phyloP scores from a whole-genome alignment of 2,888 invertebrate genomes.

The Drosophila glabriapex region DNA sequence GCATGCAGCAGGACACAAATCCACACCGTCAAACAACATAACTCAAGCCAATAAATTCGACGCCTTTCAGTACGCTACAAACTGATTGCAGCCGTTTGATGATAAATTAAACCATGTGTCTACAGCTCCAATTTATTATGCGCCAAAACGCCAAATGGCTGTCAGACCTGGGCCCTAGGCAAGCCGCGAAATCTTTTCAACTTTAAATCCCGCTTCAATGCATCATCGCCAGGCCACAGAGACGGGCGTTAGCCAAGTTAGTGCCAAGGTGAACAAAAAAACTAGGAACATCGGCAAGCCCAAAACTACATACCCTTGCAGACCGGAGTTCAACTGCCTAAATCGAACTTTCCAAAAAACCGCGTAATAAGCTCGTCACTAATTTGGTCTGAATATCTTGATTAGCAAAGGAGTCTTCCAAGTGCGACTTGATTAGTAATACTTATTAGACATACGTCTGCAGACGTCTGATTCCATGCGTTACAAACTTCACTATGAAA shows the following conservation, averaged over 20 bases:
- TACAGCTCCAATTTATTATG: slow-evolving; percentile 78
- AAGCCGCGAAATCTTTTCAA: slow-evolving; percentile 78
- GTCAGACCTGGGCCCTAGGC: slow-evolving; percentile 58
- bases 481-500: neutral
- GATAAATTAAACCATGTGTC: slow-evolving; percentile 79
- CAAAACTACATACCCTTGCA: neutral
- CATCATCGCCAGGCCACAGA: slow-evolving; percentile 65
- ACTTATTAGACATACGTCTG: neutral
- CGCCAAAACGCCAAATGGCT: slow-evolving; percentile 79
- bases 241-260: slow-evolving; percentile 46
- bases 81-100: slow-evolving; percentile 74
- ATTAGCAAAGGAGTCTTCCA: neutral
- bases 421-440: neutral
- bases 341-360: neutral
- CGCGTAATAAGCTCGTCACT: no score
- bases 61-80: slow-evolving; percentile 56
- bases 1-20: slow-evolving; percentile 29
- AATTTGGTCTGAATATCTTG: neutral
- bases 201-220: slow-evolving; percentile 79
- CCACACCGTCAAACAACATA: slow-evolving; percentile 55
- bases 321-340: neutral
- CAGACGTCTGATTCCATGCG: neutral
- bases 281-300: slow-evolving; percentile 4
- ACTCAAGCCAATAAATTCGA: slow-evolving; percentile 72
- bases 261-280: slow-evolving; percentile 51